A percentile compares a stretch with the other conserved stretches of the same genome.
Conservation (phyloP, 1,140 invertebrate genomes). For the Cataglyphis hispanica region DNA sequence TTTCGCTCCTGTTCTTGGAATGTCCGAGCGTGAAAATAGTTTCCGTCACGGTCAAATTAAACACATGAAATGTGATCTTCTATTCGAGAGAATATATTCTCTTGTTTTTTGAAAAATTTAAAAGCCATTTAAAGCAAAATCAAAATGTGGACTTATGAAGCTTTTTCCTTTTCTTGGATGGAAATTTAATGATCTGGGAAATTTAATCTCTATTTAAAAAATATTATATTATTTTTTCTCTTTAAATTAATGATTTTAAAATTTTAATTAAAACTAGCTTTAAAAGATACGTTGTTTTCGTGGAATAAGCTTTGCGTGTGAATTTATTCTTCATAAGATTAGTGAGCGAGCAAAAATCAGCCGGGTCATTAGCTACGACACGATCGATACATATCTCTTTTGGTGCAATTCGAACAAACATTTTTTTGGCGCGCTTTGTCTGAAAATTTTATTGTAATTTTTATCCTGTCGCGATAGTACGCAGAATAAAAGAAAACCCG, state of each 20-base stretch:
- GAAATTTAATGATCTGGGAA: background rate
- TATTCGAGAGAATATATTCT: background rate
- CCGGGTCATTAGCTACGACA: background rate
- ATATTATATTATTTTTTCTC: background rate
- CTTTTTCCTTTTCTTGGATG: background rate
- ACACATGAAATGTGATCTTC: background rate
- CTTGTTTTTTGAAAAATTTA: background rate
- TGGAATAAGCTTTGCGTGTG: background rate
- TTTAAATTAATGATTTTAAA: background rate
- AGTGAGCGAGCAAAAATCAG: background rate
- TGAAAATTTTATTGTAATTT: conserved; percentile 1
- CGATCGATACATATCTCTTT: background rate
- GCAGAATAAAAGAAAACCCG: background rate
- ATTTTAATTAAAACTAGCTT: background rate
- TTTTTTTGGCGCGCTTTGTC: conserved; percentile 27
- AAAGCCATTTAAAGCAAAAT: background rate
- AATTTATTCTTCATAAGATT: background rate
- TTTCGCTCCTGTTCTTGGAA: conserved; percentile 15
- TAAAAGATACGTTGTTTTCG: background rate
- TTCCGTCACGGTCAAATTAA: conserved; percentile 35
- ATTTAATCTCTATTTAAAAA: conserved; percentile 11
- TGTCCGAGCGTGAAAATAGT: conserved; percentile 53
- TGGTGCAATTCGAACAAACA: background rate
- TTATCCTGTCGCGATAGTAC: background rate
- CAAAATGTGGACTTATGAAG: background rate